These are phyloP conservation scores for Allygus modestus DNA, from an alignment of 2,888 invertebrate species.

Conservation along the genomic window DNA sequence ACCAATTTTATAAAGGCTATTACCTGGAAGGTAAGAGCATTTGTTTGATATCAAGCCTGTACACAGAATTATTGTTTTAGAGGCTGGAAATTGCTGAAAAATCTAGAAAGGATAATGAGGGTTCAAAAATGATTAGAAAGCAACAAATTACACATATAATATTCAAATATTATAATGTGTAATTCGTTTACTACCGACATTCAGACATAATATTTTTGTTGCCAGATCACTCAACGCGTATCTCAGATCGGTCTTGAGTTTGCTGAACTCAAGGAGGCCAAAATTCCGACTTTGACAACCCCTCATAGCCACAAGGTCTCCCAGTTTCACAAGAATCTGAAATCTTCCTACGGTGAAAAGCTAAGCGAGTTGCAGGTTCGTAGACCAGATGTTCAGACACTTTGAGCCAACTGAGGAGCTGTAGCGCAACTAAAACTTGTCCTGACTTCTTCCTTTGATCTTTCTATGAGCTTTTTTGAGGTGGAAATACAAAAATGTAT, in stretches of 20 bases:
- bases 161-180: too few species aligned
- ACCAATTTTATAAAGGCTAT: too few species aligned
- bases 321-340: constrained; percentile 96
- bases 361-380: constrained; percentile 92
- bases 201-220: constrained; percentile 70
- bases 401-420: not conserved
- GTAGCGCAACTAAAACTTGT: not conserved
- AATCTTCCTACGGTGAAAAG: constrained; percentile 90
- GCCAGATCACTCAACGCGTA: constrained; percentile 79
- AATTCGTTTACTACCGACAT: not conserved
- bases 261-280: constrained; percentile 93
- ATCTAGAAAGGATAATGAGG: too few species aligned
- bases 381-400: constrained; percentile 65
- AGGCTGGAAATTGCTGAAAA: too few species aligned
- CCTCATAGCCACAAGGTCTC: constrained; percentile 95
- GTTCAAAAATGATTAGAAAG: too few species aligned
- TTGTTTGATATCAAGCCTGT: too few species aligned
- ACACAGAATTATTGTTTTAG: too few species aligned
- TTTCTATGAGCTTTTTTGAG: not conserved
- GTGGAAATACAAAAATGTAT: too few species aligned
- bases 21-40: too few species aligned
- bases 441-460: not conserved
- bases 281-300: constrained; percentile 90
- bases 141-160: too few species aligned
- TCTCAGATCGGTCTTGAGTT: constrained; percentile 85